Conservation (phyloP, 2,888 invertebrate species). For the Galeopsomyia nigrocyanea region DNA sequence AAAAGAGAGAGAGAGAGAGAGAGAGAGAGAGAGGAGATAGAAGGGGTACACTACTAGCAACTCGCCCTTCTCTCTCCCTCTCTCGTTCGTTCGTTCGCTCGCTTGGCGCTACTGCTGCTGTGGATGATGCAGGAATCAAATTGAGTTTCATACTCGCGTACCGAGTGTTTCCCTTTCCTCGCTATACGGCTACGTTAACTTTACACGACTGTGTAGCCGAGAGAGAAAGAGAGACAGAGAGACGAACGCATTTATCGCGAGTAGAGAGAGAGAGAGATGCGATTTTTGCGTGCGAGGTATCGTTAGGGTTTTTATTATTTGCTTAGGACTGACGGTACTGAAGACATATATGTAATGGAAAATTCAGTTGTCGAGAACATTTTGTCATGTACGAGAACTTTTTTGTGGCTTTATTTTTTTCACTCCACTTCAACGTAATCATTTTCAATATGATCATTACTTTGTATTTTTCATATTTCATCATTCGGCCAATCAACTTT, state of each 20-base stretch:
- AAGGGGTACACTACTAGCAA: conserved; percentile 45
- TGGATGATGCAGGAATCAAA: conserved; percentile 65
- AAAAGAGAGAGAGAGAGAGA: conserved; percentile 4
- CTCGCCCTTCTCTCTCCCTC: conserved; percentile 24
- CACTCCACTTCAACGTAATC: neutral
- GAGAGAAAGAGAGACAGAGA: neutral
- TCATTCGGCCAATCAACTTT: too few relatives aligned
- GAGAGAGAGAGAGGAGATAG: conserved; percentile 40
- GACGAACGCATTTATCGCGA: conserved; percentile 10
- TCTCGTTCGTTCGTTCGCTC: conserved; percentile 4
- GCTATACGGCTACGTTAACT: conserved; percentile 51
- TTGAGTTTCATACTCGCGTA: conserved; percentile 66
- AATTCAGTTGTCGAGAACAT: too few relatives aligned
- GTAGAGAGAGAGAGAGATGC: neutral
- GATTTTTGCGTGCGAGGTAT: neutral
- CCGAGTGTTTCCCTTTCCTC: neutral
- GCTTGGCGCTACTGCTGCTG: conserved; percentile 39
- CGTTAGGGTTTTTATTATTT: neutral
- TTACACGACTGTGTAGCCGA: conserved; percentile 3
- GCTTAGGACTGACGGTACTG: too few relatives aligned
- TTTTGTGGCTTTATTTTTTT: neutral
- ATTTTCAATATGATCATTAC: too few relatives aligned
- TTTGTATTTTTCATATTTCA: too few relatives aligned
- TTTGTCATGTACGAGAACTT: neutral
- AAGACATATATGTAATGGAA: too few relatives aligned